A percentile compares a stretch with the other conserved stretches of the same genome.
Conservation (phyloP, 2,797 vertebrate genomes). For the Acanthopagrus latus region DNA sequence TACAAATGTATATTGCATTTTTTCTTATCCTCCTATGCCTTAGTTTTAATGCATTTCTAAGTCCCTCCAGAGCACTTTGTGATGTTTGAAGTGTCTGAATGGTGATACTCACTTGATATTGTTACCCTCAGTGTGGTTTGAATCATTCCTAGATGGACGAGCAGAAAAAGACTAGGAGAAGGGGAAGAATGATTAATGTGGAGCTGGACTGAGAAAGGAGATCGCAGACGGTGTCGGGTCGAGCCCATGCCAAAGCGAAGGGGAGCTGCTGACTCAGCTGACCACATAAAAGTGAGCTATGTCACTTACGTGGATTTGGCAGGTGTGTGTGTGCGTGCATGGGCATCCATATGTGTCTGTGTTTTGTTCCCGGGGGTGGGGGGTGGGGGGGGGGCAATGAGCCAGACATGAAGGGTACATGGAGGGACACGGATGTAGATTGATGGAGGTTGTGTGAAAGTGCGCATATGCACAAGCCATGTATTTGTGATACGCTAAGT, state of each 20-base stretch:
- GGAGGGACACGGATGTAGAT: conserved; percentile 23
- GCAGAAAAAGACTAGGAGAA: conserved; percentile 7
- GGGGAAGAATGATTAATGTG: conserved; percentile 58
- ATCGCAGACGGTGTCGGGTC: conserved; percentile 39
- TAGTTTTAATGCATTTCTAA: no score
- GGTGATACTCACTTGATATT: background rate
- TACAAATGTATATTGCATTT: no score
- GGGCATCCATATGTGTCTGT: conserved; percentile 8
- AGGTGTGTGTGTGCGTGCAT: conserved; percentile 31
- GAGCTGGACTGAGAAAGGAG: conserved; percentile 44
- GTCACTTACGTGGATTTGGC: conserved; percentile 39
- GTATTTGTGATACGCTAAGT: conserved; percentile 7
- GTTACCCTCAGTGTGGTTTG: conserved; percentile 13
- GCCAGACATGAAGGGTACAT: conserved; percentile 13
- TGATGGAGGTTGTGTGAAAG: conserved; percentile 27
- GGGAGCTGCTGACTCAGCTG: conserved; percentile 66
- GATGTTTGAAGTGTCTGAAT: no score
- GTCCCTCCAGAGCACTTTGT: no score
- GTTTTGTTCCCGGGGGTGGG: conserved; percentile 27
- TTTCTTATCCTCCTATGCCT: no score
- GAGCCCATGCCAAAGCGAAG: conserved; percentile 22
- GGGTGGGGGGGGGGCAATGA: conserved; percentile 16
- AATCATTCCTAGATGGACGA: conserved; percentile 27
- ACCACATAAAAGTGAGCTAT: conserved; percentile 62
- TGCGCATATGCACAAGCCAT: background rate